Evolutionary conservation across 2,797 vertebrate genomes (phyloP), one percentile per base, ranked within the genome.

Genomic region (Eutrigla gurnardus): DNA sequence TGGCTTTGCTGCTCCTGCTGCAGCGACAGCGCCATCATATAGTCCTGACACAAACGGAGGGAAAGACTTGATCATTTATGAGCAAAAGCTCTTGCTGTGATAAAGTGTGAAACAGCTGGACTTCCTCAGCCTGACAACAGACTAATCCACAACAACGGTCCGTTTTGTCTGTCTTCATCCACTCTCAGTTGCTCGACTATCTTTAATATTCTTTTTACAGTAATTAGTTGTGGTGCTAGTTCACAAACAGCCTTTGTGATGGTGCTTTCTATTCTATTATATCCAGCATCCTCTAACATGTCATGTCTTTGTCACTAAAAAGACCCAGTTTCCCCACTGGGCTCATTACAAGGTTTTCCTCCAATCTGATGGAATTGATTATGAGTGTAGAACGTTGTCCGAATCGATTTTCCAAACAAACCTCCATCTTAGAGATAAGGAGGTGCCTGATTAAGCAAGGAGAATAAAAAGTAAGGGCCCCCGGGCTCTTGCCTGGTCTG

Each of bases 1-100:
- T 96, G 96, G 74, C 93, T 97, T 89, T 98, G 97, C 94, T 99
- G 98, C 92, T 99, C 98, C 95, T 99, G 98, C 95, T 99, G 98
- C 77, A 99, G 95, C 36, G 98, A 98, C 90, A 99, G 90, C 2
- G 98, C 98, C 97, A 99, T 98, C 93, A 98, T 90, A 88, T 99
- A 99, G 92, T 99, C 98, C 98, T 99, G 86, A 81, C 45, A 42
- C 25, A 64, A 6, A 75, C 40, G 70, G 25, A 67, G 12, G 76
- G 33, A 65, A 12, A 60, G 43, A 53, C 7, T 11, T 33, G 13
- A 52, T 73, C 54, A 82, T 46, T 49, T 59, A 69, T 8, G 65
- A 64, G 50, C 17, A 14, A 25, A 36, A 43, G 39, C 39, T 25
- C 45, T 42, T 55, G 54, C 1, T 33, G 35, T 9, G 1, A 70